Evolutionary conservation across 2,113 vertebrate genomes (phyloP).

Genomic region (cat (Felis catus)): DNA sequence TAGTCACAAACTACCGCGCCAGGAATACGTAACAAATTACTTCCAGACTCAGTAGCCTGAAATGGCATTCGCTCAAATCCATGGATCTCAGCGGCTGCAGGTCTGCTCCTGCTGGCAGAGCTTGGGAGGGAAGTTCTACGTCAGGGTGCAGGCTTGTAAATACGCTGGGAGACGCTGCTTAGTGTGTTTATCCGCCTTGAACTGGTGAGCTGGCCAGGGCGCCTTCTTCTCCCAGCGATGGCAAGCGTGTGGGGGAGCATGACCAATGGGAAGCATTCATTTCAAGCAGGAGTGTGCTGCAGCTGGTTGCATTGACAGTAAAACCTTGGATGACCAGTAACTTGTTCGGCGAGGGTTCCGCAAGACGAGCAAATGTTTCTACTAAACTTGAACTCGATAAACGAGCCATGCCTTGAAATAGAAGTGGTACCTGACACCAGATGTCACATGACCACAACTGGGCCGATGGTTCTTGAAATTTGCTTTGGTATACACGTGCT

Average conservation of each 20-base stretch:
- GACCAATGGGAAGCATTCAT: not conserved
- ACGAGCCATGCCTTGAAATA: too few species aligned
- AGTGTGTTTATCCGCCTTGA: not conserved
- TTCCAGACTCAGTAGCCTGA: not conserved
- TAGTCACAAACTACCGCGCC: not conserved
- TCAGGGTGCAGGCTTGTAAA: not conserved
- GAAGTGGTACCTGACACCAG: too few species aligned
- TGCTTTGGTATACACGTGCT: too few species aligned
- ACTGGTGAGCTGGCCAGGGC: too few species aligned
- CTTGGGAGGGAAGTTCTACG: fast-evolving
- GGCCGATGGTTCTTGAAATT: too few species aligned
- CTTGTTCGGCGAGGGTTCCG: too few species aligned
- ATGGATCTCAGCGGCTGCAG: not conserved
- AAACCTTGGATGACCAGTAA: too few species aligned
- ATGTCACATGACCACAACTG: too few species aligned
- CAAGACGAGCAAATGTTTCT: too few species aligned
- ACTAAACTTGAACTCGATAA: too few species aligned
- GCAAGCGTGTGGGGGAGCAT: not conserved
- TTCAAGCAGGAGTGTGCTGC: not conserved
- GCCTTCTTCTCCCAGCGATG: not conserved
- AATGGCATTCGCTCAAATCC: not conserved
- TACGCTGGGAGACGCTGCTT: too few species aligned
- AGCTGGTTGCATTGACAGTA: not conserved
- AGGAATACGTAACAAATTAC: not conserved
- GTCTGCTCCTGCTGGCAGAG: not conserved